Conservation (phyloP, 1,140 invertebrate genomes). For the Dufourea novaeangliae region DNA sequence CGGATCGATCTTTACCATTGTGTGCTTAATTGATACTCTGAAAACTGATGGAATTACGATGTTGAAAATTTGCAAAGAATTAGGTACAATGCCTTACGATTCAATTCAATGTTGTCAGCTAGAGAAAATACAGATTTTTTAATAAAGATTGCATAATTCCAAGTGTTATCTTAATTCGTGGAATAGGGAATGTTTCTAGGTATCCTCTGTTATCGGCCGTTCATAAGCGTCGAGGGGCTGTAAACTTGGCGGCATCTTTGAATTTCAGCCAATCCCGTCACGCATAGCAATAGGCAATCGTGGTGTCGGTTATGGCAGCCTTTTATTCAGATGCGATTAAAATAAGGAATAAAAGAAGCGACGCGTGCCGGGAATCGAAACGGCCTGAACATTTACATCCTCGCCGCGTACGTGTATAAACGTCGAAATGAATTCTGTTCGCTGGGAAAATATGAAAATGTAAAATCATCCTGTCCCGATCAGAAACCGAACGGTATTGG, state of each 20-base stretch:
- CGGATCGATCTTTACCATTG: background rate
- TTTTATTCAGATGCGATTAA: conserved; percentile 44
- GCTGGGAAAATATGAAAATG: conserved; percentile 41
- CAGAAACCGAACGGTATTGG: conserved; percentile 24
- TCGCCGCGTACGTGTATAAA: conserved; percentile 35
- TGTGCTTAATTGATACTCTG: background rate
- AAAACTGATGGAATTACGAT: too few relatives aligned
- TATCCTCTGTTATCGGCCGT: background rate
- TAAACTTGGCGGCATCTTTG: conserved; percentile 26
- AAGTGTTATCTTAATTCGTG: too few relatives aligned
- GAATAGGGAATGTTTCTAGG: too few relatives aligned
- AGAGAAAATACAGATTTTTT: too few relatives aligned
- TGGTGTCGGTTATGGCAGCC: conserved; percentile 13
- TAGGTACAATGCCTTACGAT: too few relatives aligned
- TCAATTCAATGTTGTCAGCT: too few relatives aligned
- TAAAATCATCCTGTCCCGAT: conserved; percentile 42
- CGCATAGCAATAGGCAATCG: conserved; percentile 40
- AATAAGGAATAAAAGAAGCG: conserved; percentile 50
- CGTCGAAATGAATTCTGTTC: conserved; percentile 19
- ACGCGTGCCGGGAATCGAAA: conserved; percentile 41
- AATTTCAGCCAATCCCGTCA: conserved; percentile 36
- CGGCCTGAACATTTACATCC: conserved; percentile 24
- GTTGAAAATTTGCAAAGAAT: background rate
- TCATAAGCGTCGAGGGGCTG: background rate
- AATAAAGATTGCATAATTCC: too few relatives aligned